These are phyloP conservation scores for Nomada fabriciana DNA, from an alignment of 2,888 invertebrate genomes.

Conservation along the genomic window DNA sequence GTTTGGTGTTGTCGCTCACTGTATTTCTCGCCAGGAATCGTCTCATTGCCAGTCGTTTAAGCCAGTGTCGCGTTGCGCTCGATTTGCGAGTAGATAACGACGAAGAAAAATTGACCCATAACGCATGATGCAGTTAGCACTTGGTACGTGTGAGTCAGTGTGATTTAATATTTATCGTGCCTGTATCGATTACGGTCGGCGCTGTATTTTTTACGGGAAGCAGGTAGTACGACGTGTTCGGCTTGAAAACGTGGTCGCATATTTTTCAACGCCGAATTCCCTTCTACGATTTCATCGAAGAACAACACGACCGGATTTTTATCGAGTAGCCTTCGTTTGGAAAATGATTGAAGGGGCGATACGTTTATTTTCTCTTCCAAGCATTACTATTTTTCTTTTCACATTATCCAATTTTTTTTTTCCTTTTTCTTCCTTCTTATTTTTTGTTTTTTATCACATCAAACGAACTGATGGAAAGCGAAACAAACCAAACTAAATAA, in stretches of 20 bases:
- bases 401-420: background rate
- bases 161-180: constrained; percentile 44
- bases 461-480: constrained; percentile 8
- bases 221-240: constrained; percentile 36
- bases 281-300: constrained; percentile 18
- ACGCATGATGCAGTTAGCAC: constrained; percentile 42
- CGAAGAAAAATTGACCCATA: constrained; percentile 29
- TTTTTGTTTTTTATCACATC: background rate
- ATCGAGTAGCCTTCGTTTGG: constrained; percentile 4
- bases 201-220: constrained; percentile 48
- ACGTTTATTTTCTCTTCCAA: constrained; percentile 27
- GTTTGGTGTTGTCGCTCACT: background rate
- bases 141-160: constrained; percentile 44
- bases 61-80: constrained; percentile 42
- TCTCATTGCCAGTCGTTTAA: constrained; percentile 20
- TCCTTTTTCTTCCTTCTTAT: background rate
- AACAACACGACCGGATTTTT: constrained; percentile 15
- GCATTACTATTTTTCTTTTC: constrained; percentile 13
- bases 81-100: constrained; percentile 44
- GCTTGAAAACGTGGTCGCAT: constrained; percentile 21
- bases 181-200: constrained; percentile 33
- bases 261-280: constrained; percentile 23
- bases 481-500: background rate
- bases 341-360: constrained; percentile 1
- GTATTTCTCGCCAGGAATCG: constrained; percentile 5